These are phyloP conservation scores for Nysson spinosus DNA, from an alignment of 2,888 invertebrate genomes.

Conservation along the genomic window DNA sequence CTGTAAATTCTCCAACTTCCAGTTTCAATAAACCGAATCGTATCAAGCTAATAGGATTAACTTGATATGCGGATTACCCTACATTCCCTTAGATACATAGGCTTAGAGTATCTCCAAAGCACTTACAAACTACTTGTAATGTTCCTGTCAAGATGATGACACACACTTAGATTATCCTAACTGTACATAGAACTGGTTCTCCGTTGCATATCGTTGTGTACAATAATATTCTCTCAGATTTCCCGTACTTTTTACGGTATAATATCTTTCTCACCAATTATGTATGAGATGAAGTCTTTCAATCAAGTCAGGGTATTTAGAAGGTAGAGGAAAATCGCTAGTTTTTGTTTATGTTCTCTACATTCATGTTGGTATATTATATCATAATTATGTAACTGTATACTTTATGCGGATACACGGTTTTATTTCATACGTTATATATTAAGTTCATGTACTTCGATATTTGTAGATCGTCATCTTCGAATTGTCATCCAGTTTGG, in stretches of 20 bases:
- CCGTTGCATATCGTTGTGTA: slow-evolving; percentile 29
- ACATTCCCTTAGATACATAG: slow-evolving; percentile 40
- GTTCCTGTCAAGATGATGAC: slow-evolving; percentile 55
- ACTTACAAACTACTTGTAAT: slow-evolving; percentile 57
- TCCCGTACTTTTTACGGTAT: slow-evolving; percentile 5
- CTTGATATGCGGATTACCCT: slow-evolving; percentile 51
- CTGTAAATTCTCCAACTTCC: slow-evolving; percentile 19
- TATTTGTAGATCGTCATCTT: too few species aligned
- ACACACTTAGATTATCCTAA: slow-evolving; percentile 54
- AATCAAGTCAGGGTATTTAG: too few species aligned
- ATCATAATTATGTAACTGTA: too few species aligned
- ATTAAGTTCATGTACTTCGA: too few species aligned
- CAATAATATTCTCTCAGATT: slow-evolving; percentile 9
- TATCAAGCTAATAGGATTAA: slow-evolving; percentile 42
- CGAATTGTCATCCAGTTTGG: too few species aligned
- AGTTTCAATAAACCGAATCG: slow-evolving; percentile 29
- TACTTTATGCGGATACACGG: too few species aligned
- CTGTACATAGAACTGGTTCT: slow-evolving; percentile 36
- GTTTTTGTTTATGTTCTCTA: too few species aligned
- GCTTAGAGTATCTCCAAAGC: slow-evolving; percentile 39
- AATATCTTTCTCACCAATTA: too few species aligned
- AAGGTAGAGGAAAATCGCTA: too few species aligned
- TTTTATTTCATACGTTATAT: too few species aligned
- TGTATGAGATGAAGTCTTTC: too few species aligned
- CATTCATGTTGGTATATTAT: too few species aligned